Evolutionary conservation across 2,113 vertebrate genomes (phyloP).

Genomic region (Salvelinus sp.): DNA sequence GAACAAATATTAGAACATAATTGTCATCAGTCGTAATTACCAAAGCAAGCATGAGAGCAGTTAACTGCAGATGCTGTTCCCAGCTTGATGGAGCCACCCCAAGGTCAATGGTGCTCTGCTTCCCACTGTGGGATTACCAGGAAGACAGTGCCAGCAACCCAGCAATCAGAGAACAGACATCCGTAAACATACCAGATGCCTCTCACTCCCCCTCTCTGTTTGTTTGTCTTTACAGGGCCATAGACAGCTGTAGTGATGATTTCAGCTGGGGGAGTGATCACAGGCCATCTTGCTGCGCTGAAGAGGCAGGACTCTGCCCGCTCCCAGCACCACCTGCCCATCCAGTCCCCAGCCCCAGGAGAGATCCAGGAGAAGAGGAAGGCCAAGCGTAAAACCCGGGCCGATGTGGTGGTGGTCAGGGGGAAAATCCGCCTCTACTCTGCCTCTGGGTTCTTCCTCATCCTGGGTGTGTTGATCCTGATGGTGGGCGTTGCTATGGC

Average conservation of each 20-base stretch:
- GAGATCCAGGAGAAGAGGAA: slow-evolving; percentile 68
- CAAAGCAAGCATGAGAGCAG: too few relatives aligned
- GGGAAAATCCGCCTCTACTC: slow-evolving; percentile 94
- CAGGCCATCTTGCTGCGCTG: slow-evolving; percentile 89
- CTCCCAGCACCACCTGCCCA: slow-evolving; percentile 83
- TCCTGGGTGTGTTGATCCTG: slow-evolving; percentile 88
- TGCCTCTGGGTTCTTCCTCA: slow-evolving; percentile 92
- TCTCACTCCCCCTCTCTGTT: background rate
- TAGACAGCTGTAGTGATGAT: slow-evolving; percentile 79
- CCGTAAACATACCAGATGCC: too few relatives aligned
- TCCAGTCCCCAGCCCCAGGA: slow-evolving; percentile 63
- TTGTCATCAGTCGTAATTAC: too few relatives aligned
- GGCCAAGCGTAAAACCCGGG: slow-evolving; percentile 79
- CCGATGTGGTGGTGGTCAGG: slow-evolving; percentile 91
- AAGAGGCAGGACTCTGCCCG: slow-evolving; percentile 95
- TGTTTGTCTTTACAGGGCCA: slow-evolving; percentile 2
- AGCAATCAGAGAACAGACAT: too few relatives aligned
- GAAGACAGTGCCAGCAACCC: too few relatives aligned
- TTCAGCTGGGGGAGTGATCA: slow-evolving; percentile 94
- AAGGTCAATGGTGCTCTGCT: too few relatives aligned
- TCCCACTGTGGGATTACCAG: too few relatives aligned
- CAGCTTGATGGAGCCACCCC: too few relatives aligned
- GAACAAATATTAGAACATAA: too few relatives aligned
- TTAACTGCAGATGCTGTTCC: too few relatives aligned
- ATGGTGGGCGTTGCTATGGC: slow-evolving; percentile 93